Percentiles rank a stretch among this genome's conserved stretches.
Evolutionary conservation across 1,140 invertebrate species (phyloP).

Genomic region (Hydropsyche tenuis): DNA sequence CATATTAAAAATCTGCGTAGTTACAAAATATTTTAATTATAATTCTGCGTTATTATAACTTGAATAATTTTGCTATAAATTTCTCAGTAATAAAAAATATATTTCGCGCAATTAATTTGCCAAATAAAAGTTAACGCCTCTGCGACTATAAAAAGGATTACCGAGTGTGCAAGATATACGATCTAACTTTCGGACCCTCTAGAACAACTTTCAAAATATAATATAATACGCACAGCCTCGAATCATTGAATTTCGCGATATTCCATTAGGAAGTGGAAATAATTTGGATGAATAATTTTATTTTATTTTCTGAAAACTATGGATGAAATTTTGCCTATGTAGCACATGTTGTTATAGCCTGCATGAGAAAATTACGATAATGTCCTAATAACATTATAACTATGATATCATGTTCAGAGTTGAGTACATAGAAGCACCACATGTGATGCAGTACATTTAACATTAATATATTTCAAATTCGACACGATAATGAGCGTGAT

Average conservation of each 20-base stretch:
- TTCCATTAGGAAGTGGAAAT: too few relatives aligned
- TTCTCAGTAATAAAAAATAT: constrained; percentile 1
- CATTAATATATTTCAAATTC: too few relatives aligned
- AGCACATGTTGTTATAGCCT: neutral
- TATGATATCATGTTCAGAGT: too few relatives aligned
- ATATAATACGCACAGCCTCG: neutral
- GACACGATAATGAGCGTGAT: too few relatives aligned
- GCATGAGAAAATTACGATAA: neutral
- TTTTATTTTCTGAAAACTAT: too few relatives aligned
- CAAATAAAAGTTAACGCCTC: constrained; percentile 16
- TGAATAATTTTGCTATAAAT: neutral
- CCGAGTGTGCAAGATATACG: neutral
- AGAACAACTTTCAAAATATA: constrained; percentile 7
- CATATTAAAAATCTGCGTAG: too few relatives aligned
- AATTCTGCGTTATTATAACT: too few relatives aligned
- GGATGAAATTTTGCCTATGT: neutral
- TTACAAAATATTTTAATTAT: too few relatives aligned
- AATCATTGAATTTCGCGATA: neutral
- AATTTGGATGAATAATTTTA: too few relatives aligned
- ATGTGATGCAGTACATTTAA: too few relatives aligned
- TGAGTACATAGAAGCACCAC: too few relatives aligned
- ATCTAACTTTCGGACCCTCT: neutral
- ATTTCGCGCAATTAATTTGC: constrained; percentile 5
- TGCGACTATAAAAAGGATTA: constrained; percentile 4
- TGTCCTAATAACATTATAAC: neutral